Base-by-base conservation (phyloP, 2,888 invertebrate genomes). In the Alcis repandata region DNA sequence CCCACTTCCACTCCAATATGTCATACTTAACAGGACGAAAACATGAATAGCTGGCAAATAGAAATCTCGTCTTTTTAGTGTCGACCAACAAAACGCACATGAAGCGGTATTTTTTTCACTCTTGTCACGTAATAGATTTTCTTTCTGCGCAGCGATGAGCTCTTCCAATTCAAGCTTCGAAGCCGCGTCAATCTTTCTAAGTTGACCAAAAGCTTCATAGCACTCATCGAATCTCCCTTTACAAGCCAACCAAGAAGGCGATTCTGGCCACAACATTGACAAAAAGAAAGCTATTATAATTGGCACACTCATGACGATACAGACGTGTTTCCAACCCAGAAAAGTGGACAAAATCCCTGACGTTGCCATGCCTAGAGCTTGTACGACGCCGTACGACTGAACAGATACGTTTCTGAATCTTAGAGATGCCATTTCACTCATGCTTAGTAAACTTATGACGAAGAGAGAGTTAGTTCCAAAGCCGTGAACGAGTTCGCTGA, bases 191-290 rank as follows among this genome's bases (percentile, higher is more conserved):
- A 66, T 60, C n/a, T 71, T 72, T 41, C 73, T 72, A 13, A 75
- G 52, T 68, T 67, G 70, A n/a, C 38, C n/a, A 13, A 73, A 75
- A 1, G 71, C 49, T 33, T 32, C 22, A 45, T 67, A 70, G 49
- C 72, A 71, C 54, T 62, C 65, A 8, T 69, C 64, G 17, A 69
- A 70, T 33, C 70, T 60, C 15, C 68, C 71, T 64, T 67, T 75
- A 41, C 64, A 75, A 45, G 75, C 75, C 6, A 75, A 45, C 75
- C 71, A 75, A 0, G 65, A 57, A 10, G 75, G 75, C 6, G 75
- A 73, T 13, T 75, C 73, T 9, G 75, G 72, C 71, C 73, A 75
- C 8, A 66, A 33, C 1, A 69, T 48, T 1, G 65, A 59, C 9
- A 70, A 46, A 0, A 53, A 10, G 0, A 67, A 33, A n/a, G 72